Evolutionary conservation across 2,113 vertebrate species (phyloP), one percentile per base, ranked within the genome.

Genomic region (Micromys minutus): DNA sequence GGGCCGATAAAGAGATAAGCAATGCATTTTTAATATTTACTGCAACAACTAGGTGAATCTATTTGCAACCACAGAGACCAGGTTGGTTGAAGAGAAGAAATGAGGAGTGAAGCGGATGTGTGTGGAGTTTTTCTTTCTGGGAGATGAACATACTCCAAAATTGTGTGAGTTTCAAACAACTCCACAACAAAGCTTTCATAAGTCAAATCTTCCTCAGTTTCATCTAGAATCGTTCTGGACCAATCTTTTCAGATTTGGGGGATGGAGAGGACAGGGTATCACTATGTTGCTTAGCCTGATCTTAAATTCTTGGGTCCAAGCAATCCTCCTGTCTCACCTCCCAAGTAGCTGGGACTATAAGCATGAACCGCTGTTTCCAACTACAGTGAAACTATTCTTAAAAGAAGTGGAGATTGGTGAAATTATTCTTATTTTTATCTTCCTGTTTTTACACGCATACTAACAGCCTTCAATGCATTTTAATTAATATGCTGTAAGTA

Each of bases 161-260:
- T 17, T 59, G 24, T 9, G 22, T 29, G 3, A 19, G 92, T 21
- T 74, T n/a, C n/a, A n/a, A n/a, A n/a, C n/a, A n/a, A n/a, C n/a
- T n/a, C 31, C 65, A 47, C 86, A 92, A 5, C n/a, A 83, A 85
- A 90, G 12, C 47, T 39, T 7, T 17, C 61, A 42, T 12, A 88
- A 92, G 42, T 52, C 67, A 52, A 10, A 87, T 47, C 45, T 79
- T n/a, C 75, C 80, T 55, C 55, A 87, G 42, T 63, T 90, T 55
- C 21, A 96, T 65, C 21, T 55, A 93, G 67, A 81, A 89, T 85
- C 69, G 90, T 94, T 95, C 29, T 59, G 85, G 89, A 94, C 55
- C 17, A 21, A 80, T 81, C 10, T 29, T 21, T 63, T 26, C 26
- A 50, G 59, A 50, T 24, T 63, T 8, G 31, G 42, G 11, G 1